Conservation (phyloP, 2,888 invertebrate species). For the Oithona nana region DNA sequence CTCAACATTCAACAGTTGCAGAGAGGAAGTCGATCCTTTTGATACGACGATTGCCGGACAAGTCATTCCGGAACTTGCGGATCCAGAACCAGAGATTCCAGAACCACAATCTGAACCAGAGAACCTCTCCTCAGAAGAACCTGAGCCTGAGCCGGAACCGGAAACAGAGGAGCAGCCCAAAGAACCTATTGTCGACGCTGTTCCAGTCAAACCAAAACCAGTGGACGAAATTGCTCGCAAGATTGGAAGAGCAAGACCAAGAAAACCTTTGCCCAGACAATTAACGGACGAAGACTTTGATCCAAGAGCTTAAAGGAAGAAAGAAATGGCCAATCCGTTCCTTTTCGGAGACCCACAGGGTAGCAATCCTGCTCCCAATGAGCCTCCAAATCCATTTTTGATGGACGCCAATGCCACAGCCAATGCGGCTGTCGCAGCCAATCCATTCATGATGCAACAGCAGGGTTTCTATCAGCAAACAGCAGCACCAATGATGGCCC, state of each 20-base stretch:
- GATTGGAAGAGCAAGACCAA: not conserved
- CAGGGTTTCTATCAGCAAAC: too few relatives aligned
- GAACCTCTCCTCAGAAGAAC: not conserved
- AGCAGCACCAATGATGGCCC: not conserved
- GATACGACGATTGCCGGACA: constrained; percentile 22
- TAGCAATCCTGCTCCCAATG: not conserved
- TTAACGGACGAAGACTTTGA: constrained; percentile 9
- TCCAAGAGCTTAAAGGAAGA: not conserved
- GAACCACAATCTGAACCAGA: not conserved
- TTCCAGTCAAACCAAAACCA: too few relatives aligned
- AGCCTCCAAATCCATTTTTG: constrained; percentile 5
- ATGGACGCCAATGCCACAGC: too few relatives aligned
- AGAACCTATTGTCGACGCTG: constrained; percentile 26
- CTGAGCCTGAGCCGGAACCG: not conserved
- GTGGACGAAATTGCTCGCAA: not conserved
- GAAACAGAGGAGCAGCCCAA: constrained; percentile 19
- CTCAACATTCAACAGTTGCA: not conserved
- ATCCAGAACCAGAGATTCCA: not conserved
- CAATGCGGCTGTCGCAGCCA: not conserved
- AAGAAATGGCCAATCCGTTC: constrained; percentile 16
- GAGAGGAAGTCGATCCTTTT: constrained; percentile 21
- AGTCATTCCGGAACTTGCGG: constrained; percentile 7
- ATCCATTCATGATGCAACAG: not conserved
- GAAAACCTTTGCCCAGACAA: not conserved
- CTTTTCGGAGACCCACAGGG: constrained; percentile 4